A percentile compares a stretch with the other conserved stretches of the same genome.
Conservation (phyloP, 2,797 vertebrate genomes). For the Mastacembelus armatus region DNA sequence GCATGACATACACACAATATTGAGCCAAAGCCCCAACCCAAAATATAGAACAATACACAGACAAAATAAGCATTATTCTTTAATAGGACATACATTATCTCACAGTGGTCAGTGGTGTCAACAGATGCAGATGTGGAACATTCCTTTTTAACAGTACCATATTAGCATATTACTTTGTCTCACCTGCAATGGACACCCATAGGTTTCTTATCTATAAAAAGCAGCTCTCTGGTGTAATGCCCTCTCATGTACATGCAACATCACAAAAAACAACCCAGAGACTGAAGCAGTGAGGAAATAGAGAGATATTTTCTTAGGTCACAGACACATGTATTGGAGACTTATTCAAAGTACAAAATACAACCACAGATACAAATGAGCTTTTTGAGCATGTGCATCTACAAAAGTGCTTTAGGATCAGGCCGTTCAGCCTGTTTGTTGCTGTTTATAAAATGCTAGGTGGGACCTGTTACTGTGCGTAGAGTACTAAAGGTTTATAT, state of each 20-base stretch:
- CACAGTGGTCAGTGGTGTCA: slow-evolving; percentile 45
- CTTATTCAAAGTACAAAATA: slow-evolving; percentile 40
- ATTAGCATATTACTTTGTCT: slow-evolving; percentile 15
- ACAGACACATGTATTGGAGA: slow-evolving; percentile 16
- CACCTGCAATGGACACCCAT: slow-evolving; percentile 7
- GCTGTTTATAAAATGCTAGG: not conserved
- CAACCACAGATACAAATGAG: slow-evolving; percentile 25
- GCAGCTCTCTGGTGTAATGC: slow-evolving; percentile 12
- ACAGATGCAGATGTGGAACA: slow-evolving; percentile 32
- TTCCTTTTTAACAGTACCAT: slow-evolving; percentile 6
- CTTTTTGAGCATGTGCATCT: slow-evolving; percentile 15
- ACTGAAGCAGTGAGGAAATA: slow-evolving; percentile 7
- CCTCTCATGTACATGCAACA: slow-evolving; percentile 21
- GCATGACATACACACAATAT: not conserved
- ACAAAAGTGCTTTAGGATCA: slow-evolving; percentile 30
- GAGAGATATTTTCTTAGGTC: not conserved
- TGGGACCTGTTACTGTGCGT: not conserved
- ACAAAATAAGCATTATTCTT: slow-evolving; percentile 34
- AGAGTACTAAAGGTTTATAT: not conserved
- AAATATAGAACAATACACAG: slow-evolving; percentile 2
- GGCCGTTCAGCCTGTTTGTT: not conserved
- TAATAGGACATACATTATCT: slow-evolving; percentile 68
- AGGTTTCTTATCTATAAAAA: not conserved
- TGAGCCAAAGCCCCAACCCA: too few relatives aligned
- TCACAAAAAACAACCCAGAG: slow-evolving; percentile 17